phyloP scores from a whole-genome alignment of 2,113 vertebrate species.

The Caranx melampygus region DNA sequence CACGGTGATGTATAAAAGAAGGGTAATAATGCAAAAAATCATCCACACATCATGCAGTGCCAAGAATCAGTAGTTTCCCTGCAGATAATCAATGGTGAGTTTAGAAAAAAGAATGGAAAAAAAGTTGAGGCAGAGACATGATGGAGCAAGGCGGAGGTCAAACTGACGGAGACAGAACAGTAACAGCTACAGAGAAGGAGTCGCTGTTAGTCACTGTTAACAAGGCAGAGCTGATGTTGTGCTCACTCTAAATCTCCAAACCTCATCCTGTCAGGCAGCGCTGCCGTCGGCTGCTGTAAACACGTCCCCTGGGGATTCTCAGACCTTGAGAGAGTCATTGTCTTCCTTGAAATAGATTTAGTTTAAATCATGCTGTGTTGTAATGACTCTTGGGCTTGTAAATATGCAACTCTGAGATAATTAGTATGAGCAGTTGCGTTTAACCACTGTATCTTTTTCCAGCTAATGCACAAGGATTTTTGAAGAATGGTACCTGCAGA shows the following conservation, averaged over 20 bases:
- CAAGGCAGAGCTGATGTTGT: conserved; percentile 39
- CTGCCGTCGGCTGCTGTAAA: conserved; percentile 45
- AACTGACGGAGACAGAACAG: conserved; percentile 6
- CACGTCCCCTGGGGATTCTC: conserved; percentile 50
- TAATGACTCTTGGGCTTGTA: neutral
- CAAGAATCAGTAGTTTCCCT: neutral
- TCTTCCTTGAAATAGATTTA: neutral
- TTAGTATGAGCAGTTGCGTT: neutral
- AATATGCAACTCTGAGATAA: neutral
- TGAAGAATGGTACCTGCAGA: neutral
- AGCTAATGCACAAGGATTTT: neutral
- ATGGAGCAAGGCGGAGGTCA: neutral
- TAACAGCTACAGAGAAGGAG: neutral
- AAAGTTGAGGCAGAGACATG: neutral
- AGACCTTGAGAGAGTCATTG: conserved; percentile 57
- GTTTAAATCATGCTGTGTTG: neutral
- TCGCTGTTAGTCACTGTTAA: conserved; percentile 50
- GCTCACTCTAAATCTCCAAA: conserved; percentile 43
- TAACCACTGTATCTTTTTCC: neutral
- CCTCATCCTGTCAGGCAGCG: conserved; percentile 37
- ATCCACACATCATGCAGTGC: neutral
- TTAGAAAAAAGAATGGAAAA: neutral
- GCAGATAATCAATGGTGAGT: neutral
- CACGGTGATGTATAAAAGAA: neutral
- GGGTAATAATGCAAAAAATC: neutral